Evolutionary conservation across 2,797 vertebrate genomes (phyloP), one percentile per base, ranked within the genome.

Genomic region (Clarias fuscus): DNA sequence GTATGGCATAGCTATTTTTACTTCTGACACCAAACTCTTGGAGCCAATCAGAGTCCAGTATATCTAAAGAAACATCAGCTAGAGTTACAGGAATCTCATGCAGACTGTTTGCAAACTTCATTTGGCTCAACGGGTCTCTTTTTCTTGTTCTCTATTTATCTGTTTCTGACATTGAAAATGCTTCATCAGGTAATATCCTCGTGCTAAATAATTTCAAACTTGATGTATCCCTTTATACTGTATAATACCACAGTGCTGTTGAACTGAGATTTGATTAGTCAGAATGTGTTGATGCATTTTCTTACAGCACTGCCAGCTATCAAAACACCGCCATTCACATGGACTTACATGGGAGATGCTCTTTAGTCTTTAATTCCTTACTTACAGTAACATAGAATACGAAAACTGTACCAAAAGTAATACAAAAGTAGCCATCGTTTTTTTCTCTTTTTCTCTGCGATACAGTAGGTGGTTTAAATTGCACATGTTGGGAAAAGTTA

Each of bases 1-100:
- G 33, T 76, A 75, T 20, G 58, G 61, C 87, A 78, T 84, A 88
- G 90, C 90, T 96, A 96, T 95, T 95, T 94, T 89, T 88, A 93
- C 92, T 83, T 71, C 67, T 75, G 58, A 84, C 81, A 53, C 87
- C 62, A 84, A 70, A 75, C 87, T 87, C 2, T 48, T 64, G 11
- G 43, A 90, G 89, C 89, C 92, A 91, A 89, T 90, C 85, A 89
- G 70, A 88, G 88, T 85, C 73, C 82, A 87, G 89, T 91, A 90
- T 93, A 93, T 93, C 86, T 89, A 92, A 91, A 90, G 56, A 84
- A 72, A 48, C 71, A 43, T 62, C 76, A 85, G 92, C 91, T 93
- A 92, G 87, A 80, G 87, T 94, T 94, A 93, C 95, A 92, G 20
- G 84, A 84, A 71, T 78, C 86, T 88, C 83, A 86, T 13, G 10